A percentile compares a stretch with the other conserved stretches of the same genome.
phyloP scores from a whole-genome alignment of 1,140 invertebrate genomes.

The Philotrypesis tridentata region DNA sequence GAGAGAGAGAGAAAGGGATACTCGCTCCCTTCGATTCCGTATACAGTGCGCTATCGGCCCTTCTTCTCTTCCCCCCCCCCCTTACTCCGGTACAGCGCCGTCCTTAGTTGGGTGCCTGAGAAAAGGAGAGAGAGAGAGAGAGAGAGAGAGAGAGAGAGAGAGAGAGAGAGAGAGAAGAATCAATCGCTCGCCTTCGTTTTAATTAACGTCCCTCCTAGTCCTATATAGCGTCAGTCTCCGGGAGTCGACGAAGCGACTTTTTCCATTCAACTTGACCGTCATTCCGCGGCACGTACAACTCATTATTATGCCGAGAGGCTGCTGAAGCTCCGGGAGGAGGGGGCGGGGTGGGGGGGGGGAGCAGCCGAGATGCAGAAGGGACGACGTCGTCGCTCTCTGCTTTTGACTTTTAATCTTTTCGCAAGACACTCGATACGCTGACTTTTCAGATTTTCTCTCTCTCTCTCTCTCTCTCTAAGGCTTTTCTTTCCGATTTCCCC shows the following conservation, averaged over 20 bases:
- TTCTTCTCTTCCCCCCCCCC: no score
- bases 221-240: not conserved
- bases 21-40: not conserved
- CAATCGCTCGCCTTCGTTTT: constrained; percentile 38
- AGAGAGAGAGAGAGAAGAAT: not conserved
- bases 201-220: constrained; percentile 28
- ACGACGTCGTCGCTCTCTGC: not conserved
- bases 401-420: constrained; percentile 10
- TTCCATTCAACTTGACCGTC: constrained; percentile 41
- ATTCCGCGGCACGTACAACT: constrained; percentile 36
- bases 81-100: not conserved
- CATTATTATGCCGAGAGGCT: constrained; percentile 27
- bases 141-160: not conserved
- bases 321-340: not conserved
- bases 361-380: not conserved
- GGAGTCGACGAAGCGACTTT: not conserved
- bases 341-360: not conserved
- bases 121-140: not conserved
- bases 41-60: not conserved
- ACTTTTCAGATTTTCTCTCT: not conserved
- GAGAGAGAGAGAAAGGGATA: not conserved
- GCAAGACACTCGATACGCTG: not conserved
- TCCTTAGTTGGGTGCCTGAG: constrained; percentile 4
- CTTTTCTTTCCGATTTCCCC: no score
- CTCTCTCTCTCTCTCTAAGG: no score